Evolutionary conservation across 2,888 invertebrate genomes (phyloP).

Genomic region (Scelioninae gen. 1): DNA sequence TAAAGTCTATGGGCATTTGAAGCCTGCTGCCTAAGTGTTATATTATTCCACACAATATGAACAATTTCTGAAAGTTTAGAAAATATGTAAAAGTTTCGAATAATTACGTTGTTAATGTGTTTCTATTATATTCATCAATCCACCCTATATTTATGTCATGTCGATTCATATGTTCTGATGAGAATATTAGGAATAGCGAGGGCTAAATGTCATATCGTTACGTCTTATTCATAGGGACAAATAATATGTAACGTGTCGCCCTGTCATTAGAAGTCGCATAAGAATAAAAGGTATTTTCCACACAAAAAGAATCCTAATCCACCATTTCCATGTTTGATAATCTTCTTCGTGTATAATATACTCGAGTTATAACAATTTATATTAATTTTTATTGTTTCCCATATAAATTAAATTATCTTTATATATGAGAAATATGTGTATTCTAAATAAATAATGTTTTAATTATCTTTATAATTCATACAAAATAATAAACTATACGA

Average conservation of each 20-base stretch:
- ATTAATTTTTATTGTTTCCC: constrained; percentile 27
- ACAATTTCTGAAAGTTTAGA: background rate
- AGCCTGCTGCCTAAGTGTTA: too few species aligned
- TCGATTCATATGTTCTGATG: constrained; percentile 64
- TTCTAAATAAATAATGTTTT: background rate
- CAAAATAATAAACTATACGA: too few species aligned
- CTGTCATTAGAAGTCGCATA: constrained; percentile 72
- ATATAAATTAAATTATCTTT: background rate
- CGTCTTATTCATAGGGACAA: constrained; percentile 71
- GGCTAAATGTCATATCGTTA: constrained; percentile 70
- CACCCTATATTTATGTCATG: constrained; percentile 52
- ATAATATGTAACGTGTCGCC: constrained; percentile 72
- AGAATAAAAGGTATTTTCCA: constrained; percentile 67
- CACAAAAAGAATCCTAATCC: constrained; percentile 6
- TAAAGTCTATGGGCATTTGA: constrained; percentile 9
- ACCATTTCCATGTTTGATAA: constrained; percentile 29
- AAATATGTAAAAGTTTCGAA: constrained; percentile 26
- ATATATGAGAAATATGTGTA: background rate
- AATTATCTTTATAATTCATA: too few species aligned
- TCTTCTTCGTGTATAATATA: background rate
- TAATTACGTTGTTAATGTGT: constrained; percentile 44
- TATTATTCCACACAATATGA: background rate
- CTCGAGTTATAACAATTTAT: background rate
- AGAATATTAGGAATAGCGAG: constrained; percentile 70
- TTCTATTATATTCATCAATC: constrained; percentile 45